phyloP scores from a whole-genome alignment of 1,140 invertebrate species.

The Nasonia vitripennis region DNA sequence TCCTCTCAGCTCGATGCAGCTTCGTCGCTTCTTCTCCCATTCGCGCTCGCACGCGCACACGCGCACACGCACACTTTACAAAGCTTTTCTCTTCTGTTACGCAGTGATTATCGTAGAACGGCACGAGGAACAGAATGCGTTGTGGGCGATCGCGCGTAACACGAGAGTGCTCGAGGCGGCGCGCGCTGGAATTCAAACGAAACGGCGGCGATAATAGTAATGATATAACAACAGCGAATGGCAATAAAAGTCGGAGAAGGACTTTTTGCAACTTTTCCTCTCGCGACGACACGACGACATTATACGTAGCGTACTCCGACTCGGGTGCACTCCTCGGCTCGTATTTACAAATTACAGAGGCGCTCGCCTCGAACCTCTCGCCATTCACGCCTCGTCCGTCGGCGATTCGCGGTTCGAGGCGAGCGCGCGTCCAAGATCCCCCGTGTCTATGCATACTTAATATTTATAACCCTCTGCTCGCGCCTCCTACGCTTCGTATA shows the following conservation, averaged over 20 bases:
- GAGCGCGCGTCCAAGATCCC: constrained; percentile 63
- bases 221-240: neutral
- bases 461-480: neutral
- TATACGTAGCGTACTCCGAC: too few relatives aligned
- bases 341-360: constrained; percentile 30
- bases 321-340: neutral
- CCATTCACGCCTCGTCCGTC: neutral
- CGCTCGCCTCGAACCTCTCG: constrained; percentile 10
- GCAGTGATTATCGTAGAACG: constrained; percentile 13
- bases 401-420: neutral
- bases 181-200: neutral
- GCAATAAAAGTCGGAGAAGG: neutral
- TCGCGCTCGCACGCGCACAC: neutral
- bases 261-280: neutral
- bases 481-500: neutral
- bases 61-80: neutral
- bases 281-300: constrained; percentile 10
- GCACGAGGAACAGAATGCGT: neutral
- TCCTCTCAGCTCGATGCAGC: too few relatives aligned
- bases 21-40: neutral
- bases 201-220: neutral
- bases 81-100: neutral
- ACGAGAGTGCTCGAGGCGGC: neutral
- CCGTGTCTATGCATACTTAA: constrained; percentile 64
- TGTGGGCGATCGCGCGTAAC: neutral